Conservation (phyloP, 2,888 invertebrate species). For the Cistogaster globosa region DNA sequence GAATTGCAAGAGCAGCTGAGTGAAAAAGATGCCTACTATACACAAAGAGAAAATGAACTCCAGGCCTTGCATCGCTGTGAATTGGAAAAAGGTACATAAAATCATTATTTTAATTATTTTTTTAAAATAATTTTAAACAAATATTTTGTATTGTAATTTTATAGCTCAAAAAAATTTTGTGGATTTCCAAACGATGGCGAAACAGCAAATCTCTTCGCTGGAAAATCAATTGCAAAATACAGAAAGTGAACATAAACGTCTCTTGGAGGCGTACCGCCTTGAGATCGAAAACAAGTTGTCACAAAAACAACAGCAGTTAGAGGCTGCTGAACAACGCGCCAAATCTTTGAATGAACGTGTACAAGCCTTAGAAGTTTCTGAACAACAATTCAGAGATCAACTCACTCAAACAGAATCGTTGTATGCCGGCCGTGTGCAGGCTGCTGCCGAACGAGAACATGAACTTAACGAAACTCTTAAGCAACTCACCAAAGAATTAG, state of each 20-base stretch:
- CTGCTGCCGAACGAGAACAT: slow-evolving; percentile 77
- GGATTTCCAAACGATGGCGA: slow-evolving; percentile 78
- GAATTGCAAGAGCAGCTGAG: slow-evolving; percentile 80
- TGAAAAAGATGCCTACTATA: slow-evolving; percentile 80
- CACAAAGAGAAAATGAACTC: slow-evolving; percentile 78
- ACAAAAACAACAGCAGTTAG: slow-evolving; percentile 81
- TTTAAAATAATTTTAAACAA: background rate
- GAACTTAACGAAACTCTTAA: slow-evolving; percentile 80
- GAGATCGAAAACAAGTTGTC: slow-evolving; percentile 78
- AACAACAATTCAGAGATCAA: slow-evolving; percentile 78
- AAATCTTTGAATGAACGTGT: slow-evolving; percentile 77
- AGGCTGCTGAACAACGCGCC: slow-evolving; percentile 79
- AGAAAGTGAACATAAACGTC: slow-evolving; percentile 77
- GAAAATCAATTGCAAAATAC: slow-evolving; percentile 78
- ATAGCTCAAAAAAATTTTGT: slow-evolving; percentile 85
- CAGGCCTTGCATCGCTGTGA: slow-evolving; percentile 80
- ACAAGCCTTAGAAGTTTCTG: slow-evolving; percentile 75
- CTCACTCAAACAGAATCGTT: slow-evolving; percentile 76
- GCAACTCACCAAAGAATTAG: slow-evolving; percentile 79
- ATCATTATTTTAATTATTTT: background rate
- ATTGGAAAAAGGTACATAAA: slow-evolving; percentile 79
- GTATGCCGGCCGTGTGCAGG: slow-evolving; percentile 76
- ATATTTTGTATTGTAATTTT: slow-evolving; percentile 69
- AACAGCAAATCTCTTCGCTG: slow-evolving; percentile 78
- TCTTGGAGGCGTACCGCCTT: slow-evolving; percentile 76